Conservation (phyloP, 2,113 vertebrate genomes). For the Garra rufa region DNA sequence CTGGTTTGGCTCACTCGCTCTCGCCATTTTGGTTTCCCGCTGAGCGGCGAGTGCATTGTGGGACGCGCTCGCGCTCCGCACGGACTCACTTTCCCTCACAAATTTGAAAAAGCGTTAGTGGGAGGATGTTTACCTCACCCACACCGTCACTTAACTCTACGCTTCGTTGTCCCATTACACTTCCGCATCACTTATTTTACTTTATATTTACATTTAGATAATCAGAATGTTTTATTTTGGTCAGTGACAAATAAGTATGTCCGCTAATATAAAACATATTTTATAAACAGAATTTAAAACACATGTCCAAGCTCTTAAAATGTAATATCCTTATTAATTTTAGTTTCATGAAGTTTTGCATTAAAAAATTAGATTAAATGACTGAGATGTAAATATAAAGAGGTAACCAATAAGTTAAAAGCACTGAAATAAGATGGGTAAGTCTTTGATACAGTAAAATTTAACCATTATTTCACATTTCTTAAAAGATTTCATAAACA, state of each 20-base stretch:
- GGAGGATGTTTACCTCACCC: conserved; percentile 36
- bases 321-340: background rate
- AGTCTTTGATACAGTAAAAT: background rate
- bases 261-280: background rate
- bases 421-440: background rate
- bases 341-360: background rate
- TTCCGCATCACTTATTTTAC: background rate
- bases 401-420: background rate
- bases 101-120: conserved; percentile 47
- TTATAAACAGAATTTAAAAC: background rate
- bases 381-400: background rate
- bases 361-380: background rate
- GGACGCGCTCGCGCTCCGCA: conserved; percentile 70
- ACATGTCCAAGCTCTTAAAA: background rate
- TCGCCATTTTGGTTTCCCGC: conserved; percentile 97
- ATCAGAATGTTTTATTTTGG: background rate
- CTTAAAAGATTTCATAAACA: background rate
- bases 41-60: conserved; percentile 86
- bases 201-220: background rate
- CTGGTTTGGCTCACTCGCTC: conserved; percentile 72
- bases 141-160: conserved; percentile 39
- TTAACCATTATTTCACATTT: background rate
- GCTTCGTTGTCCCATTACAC: conserved; percentile 33
- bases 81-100: conserved; percentile 41
- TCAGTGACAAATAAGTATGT: background rate